Conservation (phyloP, 2,888 invertebrate species). For the Cecidostiba fungosa region DNA sequence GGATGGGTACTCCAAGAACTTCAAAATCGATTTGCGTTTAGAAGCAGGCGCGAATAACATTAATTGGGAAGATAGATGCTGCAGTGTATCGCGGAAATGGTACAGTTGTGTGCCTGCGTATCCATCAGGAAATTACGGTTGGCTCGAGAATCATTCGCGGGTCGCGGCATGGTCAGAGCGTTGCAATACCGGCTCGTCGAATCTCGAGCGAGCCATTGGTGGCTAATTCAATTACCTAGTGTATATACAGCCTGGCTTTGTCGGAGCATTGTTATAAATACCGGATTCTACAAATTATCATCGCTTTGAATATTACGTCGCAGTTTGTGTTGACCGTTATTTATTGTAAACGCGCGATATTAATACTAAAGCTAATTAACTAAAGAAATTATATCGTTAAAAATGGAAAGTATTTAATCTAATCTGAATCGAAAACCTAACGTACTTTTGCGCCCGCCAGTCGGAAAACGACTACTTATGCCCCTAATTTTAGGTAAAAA, state of each 20-base stretch:
- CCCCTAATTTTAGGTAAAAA: no score
- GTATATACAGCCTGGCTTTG: background rate
- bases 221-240: slow-evolving; percentile 23
- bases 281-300: background rate
- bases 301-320: background rate
- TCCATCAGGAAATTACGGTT: slow-evolving; percentile 19
- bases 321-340: no score
- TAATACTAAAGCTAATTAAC: no score
- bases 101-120: background rate
- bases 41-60: slow-evolving; percentile 1
- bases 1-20: background rate
- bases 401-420: no score
- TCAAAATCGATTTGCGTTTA: background rate
- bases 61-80: background rate
- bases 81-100: slow-evolving; percentile 20
- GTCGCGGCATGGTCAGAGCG: slow-evolving; percentile 24
- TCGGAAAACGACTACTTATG: no score
- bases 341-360: no score
- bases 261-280: background rate
- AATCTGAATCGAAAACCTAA: no score
- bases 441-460: no score
- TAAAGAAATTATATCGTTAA: no score
- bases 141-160: slow-evolving; percentile 19
- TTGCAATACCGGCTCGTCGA: background rate
- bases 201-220: slow-evolving; percentile 1